Conservation (phyloP, 2,888 invertebrate species). For the Ctenicera cuprea region DNA sequence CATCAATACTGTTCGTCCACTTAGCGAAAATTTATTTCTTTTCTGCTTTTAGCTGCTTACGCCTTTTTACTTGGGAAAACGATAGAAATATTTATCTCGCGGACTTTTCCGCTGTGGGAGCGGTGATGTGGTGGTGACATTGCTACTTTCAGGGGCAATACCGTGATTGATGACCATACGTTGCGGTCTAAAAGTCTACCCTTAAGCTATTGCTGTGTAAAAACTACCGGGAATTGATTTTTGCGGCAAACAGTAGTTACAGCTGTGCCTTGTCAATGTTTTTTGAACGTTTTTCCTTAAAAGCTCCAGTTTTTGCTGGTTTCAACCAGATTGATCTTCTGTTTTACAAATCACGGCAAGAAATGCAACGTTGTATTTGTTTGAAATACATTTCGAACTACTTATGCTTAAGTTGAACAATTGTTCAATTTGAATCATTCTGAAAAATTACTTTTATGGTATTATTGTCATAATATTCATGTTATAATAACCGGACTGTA, state of each 20-base stretch:
- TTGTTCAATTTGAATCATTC: too few species aligned
- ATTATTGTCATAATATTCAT: too few species aligned
- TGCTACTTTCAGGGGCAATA: constrained; percentile 30
- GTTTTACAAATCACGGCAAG: too few species aligned
- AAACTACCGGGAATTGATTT: constrained; percentile 12
- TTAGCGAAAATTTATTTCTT: background rate
- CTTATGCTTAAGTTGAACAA: too few species aligned
- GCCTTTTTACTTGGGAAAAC: constrained; percentile 4
- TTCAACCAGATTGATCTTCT: too few species aligned
- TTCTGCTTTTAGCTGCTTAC: constrained; percentile 7
- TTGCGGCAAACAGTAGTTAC: background rate
- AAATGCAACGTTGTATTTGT: too few species aligned
- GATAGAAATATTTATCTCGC: constrained; percentile 29
- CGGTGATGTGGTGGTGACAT: constrained; percentile 31
- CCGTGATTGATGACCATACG: constrained; percentile 31
- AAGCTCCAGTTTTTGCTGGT: background rate
- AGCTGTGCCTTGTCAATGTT: background rate
- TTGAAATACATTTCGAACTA: too few species aligned
- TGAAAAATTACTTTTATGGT: too few species aligned
- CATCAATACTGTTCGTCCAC: background rate
- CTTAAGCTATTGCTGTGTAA: constrained; percentile 13
- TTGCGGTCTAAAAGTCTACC: constrained; percentile 4
- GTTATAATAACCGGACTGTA: too few species aligned
- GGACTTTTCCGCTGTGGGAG: constrained; percentile 27
- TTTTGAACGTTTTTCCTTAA: background rate